phyloP scores from a whole-genome alignment of 1,140 invertebrate species.

The Diprion similis region DNA sequence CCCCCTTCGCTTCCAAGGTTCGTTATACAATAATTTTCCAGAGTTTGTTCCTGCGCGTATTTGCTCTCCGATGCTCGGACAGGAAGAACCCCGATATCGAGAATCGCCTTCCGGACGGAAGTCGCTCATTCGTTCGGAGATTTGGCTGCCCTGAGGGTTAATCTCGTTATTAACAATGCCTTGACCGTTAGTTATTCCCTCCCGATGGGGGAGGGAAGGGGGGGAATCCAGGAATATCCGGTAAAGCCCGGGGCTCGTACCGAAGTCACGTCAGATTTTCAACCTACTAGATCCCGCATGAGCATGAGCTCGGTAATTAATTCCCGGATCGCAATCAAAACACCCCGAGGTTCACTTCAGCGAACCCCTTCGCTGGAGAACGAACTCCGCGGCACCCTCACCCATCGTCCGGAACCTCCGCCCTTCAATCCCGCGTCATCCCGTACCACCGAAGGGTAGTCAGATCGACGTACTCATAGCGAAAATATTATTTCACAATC shows the following conservation, averaged over 20 bases:
- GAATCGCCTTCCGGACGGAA: too few relatives aligned
- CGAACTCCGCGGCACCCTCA: conserved; percentile 4
- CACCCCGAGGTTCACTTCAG: conserved; percentile 29
- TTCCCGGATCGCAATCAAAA: conserved; percentile 49
- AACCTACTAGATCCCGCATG: conserved; percentile 34
- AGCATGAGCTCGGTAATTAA: conserved; percentile 49
- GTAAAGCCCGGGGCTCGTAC: conserved; percentile 26
- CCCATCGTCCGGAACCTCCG: conserved; percentile 15
- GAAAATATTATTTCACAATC: too few relatives aligned
- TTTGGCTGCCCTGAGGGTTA: neutral
- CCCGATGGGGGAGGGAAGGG: neutral
- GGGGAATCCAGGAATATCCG: neutral
- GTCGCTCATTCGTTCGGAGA: too few relatives aligned
- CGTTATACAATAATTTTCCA: neutral
- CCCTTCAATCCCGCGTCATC: conserved; percentile 23
- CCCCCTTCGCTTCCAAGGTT: neutral
- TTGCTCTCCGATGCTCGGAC: too few relatives aligned
- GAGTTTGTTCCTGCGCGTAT: too few relatives aligned
- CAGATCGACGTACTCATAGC: neutral
- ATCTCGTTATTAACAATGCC: conserved; percentile 1
- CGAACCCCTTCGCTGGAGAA: conserved; percentile 7
- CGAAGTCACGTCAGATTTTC: conserved; percentile 47
- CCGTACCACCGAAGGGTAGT: conserved; percentile 23
- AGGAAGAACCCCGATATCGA: too few relatives aligned
- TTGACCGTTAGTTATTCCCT: neutral